phyloP scores from a whole-genome alignment of 2,888 invertebrate genomes.

The Oxyteleia sp. region DNA sequence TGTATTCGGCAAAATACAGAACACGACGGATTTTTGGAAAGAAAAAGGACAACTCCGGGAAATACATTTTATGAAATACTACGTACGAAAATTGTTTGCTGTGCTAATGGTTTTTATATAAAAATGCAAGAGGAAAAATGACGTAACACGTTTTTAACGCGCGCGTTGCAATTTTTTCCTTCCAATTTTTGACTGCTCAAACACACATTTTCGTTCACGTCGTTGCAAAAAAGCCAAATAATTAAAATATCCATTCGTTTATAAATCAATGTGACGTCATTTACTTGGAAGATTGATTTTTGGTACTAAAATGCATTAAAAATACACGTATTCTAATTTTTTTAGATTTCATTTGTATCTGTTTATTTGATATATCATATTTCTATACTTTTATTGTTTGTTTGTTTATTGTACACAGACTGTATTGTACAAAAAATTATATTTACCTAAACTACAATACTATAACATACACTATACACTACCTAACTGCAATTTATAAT shows the following conservation, averaged over 20 bases:
- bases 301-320: too few species aligned
- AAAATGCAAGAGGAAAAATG: constrained; percentile 11
- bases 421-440: too few species aligned
- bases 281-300: neutral
- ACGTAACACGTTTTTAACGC: neutral
- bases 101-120: constrained; percentile 21
- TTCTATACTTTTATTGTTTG: too few species aligned
- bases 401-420: too few species aligned
- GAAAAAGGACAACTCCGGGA: neutral
- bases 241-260: neutral
- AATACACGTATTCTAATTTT: too few species aligned
- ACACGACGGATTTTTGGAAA: neutral
- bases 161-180: neutral
- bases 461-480: too few species aligned
- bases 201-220: too few species aligned
- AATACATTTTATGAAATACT: constrained; percentile 16
- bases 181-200: neutral
- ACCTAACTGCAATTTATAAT: too few species aligned
- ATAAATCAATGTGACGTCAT: neutral
- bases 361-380: too few species aligned
- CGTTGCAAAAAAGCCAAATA: too few species aligned
- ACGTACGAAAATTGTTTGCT: constrained; percentile 1
- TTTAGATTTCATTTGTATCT: too few species aligned
- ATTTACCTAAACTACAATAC: too few species aligned
- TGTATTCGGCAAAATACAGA: neutral